Conservation (phyloP, 2,797 vertebrate species). For the Gorsachius magnificus region DNA sequence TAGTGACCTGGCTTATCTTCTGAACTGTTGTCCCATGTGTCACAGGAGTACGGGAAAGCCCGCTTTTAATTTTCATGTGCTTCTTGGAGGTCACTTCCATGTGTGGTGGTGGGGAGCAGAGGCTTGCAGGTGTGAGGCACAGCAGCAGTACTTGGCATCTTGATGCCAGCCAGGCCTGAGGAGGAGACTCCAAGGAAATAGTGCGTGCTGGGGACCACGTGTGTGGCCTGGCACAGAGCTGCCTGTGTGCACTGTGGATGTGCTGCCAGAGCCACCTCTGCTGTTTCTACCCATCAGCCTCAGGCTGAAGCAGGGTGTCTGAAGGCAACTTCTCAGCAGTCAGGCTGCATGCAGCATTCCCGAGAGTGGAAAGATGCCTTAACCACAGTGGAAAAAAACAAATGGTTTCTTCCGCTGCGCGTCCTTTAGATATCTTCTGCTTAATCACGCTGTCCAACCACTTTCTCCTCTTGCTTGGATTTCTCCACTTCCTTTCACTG, state of each 20-base stretch:
- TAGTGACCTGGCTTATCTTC: not conserved
- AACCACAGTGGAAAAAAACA: fast-evolving
- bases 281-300: fast-evolving
- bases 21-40: fast-evolving
- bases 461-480: not conserved
- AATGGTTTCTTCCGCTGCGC: fast-evolving
- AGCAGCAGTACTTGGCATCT: fast-evolving
- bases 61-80: fast-evolving
- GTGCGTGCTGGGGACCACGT: fast-evolving
- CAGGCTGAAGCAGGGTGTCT: not conserved
- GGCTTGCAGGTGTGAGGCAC: fast-evolving
- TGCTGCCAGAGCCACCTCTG: not conserved
- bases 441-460: not conserved
- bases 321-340: not conserved
- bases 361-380: not conserved
- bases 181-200: not conserved
- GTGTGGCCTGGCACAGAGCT: not conserved
- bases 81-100: not conserved
- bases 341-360: fast-evolving
- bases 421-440: not conserved
- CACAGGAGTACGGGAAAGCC: not conserved
- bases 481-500: not conserved
- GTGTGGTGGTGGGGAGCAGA: not conserved
- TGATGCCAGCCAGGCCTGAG: not conserved
- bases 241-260: fast-evolving